Evolutionary conservation across 2,888 invertebrate species (phyloP), one percentile per base, ranked within the genome.

Genomic region (Camponotus fellah): DNA sequence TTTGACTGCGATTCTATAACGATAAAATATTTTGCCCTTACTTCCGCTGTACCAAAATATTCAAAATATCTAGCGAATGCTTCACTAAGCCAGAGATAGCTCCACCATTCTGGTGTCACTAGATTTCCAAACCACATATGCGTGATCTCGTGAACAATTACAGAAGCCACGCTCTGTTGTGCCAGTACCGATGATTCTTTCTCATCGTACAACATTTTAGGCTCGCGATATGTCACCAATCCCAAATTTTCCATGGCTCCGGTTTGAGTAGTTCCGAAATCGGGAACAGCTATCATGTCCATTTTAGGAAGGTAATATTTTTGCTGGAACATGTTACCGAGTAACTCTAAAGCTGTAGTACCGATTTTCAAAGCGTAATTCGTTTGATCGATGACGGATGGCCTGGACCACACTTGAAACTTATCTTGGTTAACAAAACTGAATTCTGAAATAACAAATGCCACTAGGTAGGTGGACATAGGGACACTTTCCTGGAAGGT

Each of bases 241-340:
- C 99, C 99, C 98, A 98, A 99, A 93, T 99, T 99, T 94, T 96
- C 98, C 98, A 98, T 98, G 0, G 98, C 98, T 0, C 98, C 98
- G 3, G 98, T 26, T 26, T 26, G 26, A 26, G 26, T 26, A 26
- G 26, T 97, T 76, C 97, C 96, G 93, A 98, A 99, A 94, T 99
- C 98, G 0, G 99, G 98, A 82, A 99, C 95, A 0, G 98, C 99
- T n/a, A 98, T 97, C 98, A 99, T 98, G 93, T 99, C 99, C 85
- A 98, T 96, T 95, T 98, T 98, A 0, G 97, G 96, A 75, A 98
- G 92, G 0, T 97, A 97, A 92, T 97, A 98, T 34, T 96, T 95
- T 56, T 97, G 97, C 88, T 96, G 96, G 92, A 98, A 98, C 89
- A 97, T 97, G 0, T 96, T 95, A 90, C 97, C 97, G 75, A 97